Evolutionary conservation across 2,888 invertebrate species (phyloP).

Genomic region (Cabera pusaria): DNA sequence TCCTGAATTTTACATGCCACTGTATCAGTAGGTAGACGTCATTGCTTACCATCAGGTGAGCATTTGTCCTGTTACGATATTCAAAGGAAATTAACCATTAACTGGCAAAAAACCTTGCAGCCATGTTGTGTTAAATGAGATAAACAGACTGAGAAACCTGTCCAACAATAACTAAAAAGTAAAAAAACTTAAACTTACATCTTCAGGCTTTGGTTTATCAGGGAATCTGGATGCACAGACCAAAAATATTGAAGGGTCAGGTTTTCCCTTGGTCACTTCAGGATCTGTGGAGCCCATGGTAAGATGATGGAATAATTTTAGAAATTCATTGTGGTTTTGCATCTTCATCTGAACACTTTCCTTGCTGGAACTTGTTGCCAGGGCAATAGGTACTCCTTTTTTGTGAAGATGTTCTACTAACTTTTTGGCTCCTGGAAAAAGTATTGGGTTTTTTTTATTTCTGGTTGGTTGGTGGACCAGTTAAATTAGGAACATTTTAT

Average conservation of each 20-base stretch:
- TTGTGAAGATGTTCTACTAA: slow-evolving; percentile 89
- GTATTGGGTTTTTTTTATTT: too few species aligned
- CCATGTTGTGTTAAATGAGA: too few species aligned
- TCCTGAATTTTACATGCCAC: too few species aligned
- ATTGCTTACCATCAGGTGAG: too few species aligned
- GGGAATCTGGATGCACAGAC: slow-evolving; percentile 89
- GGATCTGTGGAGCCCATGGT: slow-evolving; percentile 92
- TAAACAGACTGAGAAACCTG: too few species aligned
- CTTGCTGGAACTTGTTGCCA: slow-evolving; percentile 92
- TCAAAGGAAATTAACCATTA: too few species aligned
- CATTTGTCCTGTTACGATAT: too few species aligned
- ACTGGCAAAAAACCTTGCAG: too few species aligned
- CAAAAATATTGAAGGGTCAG: slow-evolving; percentile 93
- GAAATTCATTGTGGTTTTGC: slow-evolving; percentile 85
- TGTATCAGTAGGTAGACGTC: too few species aligned
- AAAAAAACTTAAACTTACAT: slow-evolving; percentile 57
- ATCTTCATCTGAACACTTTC: slow-evolving; percentile 89
- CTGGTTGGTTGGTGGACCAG: too few species aligned
- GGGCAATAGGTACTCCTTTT: slow-evolving; percentile 90
- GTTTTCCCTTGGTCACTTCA: slow-evolving; percentile 93
- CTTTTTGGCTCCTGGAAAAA: slow-evolving; percentile 88
- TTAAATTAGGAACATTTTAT: too few species aligned
- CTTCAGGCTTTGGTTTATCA: slow-evolving; percentile 84
- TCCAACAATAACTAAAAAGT: too few species aligned
- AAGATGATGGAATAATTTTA: slow-evolving; percentile 87